A percentile compares a stretch with the other conserved stretches of the same genome.
phyloP scores from a whole-genome alignment of 2,113 vertebrate genomes.

The Pedionomus torquatus region DNA sequence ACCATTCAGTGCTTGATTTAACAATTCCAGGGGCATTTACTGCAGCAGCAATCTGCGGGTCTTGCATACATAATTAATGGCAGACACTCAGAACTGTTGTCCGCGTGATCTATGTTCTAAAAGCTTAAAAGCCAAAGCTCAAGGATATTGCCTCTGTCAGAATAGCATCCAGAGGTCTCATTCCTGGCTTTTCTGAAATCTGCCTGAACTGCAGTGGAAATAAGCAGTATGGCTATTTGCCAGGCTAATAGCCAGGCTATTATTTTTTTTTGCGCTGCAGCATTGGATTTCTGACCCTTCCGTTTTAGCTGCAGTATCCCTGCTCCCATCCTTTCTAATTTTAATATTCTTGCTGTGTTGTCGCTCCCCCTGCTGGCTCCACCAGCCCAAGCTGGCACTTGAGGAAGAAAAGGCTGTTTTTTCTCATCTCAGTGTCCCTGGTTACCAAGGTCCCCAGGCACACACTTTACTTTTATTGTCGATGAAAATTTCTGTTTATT shows the following conservation, averaged over 20 bases:
- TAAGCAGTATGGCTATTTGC: not conserved
- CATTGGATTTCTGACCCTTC: not conserved
- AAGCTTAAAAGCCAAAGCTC: not conserved
- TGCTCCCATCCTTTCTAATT: not conserved
- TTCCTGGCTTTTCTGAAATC: not conserved
- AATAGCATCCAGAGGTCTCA: not conserved
- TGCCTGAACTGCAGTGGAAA: not conserved
- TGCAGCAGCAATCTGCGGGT: not conserved
- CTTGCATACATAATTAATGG: not conserved
- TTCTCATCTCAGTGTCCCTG: not conserved
- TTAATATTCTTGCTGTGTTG: not conserved
- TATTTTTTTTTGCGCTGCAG: not conserved
- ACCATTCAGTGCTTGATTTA: not conserved
- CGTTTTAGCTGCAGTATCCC: not conserved
- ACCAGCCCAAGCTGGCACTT: fast-evolving
- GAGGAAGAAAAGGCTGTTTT: not conserved
- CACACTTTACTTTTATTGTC: not conserved
- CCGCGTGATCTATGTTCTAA: not conserved
- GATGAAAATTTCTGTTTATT: not conserved
- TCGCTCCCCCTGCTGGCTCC: not conserved
- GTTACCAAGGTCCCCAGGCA: not conserved
- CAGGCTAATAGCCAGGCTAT: too few relatives aligned
- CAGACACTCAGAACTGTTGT: not conserved
- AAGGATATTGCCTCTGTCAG: not conserved
- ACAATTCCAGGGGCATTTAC: not conserved